Conservation (phyloP, 2,888 invertebrate species). For the Pilophorus perplexus region DNA sequence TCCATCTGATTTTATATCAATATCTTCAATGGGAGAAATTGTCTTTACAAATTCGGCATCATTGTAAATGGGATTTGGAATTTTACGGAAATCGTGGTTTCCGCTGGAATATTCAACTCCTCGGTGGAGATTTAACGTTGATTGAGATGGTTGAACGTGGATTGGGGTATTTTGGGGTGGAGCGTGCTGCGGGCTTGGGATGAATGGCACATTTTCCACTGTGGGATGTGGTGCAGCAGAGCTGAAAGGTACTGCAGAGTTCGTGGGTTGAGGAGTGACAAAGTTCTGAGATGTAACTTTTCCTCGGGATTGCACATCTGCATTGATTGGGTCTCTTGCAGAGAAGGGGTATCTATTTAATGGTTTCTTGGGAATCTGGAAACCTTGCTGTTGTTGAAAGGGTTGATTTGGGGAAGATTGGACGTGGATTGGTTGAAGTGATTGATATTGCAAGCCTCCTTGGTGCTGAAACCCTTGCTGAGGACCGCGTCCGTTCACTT, state of each 20-base stretch:
- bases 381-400: conserved; percentile 48
- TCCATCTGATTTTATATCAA: conserved; percentile 57
- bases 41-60: conserved; percentile 70
- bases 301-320: background rate
- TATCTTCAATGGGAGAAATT: conserved; percentile 70
- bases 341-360: background rate
- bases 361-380: background rate
- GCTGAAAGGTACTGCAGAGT: background rate
- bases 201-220: conserved; percentile 1
- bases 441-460: conserved; percentile 33
- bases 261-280: background rate
- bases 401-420: conserved; percentile 26
- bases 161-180: conserved; percentile 7
- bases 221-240: background rate
- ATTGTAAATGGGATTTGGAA: background rate
- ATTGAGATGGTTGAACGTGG: conserved; percentile 13
- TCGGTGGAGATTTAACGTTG: background rate
- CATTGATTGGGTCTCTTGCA: conserved; percentile 7
- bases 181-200: conserved; percentile 19
- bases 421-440: conserved; percentile 44
- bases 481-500: conserved; percentile 37
- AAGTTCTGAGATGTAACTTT: background rate
- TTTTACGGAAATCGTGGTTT: background rate
- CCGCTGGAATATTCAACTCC: background rate
- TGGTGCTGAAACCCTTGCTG: conserved; percentile 40